Percentiles rank a stretch among this genome's conserved stretches.
Conservation (phyloP, 2,113 vertebrate species). For the Suncus etruscus region DNA sequence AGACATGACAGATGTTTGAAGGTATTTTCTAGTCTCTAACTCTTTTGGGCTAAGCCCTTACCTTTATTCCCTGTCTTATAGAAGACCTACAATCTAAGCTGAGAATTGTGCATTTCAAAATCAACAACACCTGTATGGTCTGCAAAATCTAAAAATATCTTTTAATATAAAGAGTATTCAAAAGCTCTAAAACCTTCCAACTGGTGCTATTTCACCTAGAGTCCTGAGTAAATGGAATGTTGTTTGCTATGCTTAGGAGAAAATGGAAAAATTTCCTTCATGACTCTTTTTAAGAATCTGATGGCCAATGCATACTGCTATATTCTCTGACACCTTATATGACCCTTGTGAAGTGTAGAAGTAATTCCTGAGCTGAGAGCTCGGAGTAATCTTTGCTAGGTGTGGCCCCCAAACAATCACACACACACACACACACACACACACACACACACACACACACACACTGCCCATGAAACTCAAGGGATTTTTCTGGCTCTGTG, state of each 20-base stretch:
- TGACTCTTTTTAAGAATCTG: not conserved
- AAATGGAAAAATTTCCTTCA: slow-evolving; percentile 28
- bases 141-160: rapidly evolving
- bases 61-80: not conserved
- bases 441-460: too few species aligned
- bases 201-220: not conserved
- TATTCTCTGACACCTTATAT: too few species aligned
- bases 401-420: too few species aligned
- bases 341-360: too few species aligned
- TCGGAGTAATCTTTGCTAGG: too few species aligned
- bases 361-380: too few species aligned
- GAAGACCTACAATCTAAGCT: not conserved
- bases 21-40: not conserved
- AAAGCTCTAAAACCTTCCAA: not conserved
- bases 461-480: too few species aligned
- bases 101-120: not conserved
- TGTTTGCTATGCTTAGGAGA: slow-evolving; percentile 2
- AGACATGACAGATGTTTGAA: not conserved
- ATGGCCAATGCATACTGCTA: not conserved
- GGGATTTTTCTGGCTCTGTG: too few species aligned
- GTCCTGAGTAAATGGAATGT: not conserved
- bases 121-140: not conserved
- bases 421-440: too few species aligned
- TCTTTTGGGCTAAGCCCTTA: not conserved
- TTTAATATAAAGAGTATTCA: not conserved